Evolutionary conservation across 2,113 vertebrate species (phyloP).

Genomic region (Desmodus rotundus): DNA sequence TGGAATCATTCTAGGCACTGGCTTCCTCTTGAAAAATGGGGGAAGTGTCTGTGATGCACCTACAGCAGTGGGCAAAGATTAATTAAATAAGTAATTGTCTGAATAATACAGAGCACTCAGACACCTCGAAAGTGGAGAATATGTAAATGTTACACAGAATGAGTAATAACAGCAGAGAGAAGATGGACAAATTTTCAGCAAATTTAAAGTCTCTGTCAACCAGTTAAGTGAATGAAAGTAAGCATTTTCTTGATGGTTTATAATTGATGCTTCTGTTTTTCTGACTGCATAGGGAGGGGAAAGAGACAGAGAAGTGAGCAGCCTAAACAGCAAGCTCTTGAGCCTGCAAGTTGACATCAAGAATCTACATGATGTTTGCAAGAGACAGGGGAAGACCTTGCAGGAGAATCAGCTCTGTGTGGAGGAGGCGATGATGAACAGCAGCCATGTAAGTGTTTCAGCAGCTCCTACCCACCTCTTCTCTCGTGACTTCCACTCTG

Average conservation of each 20-base stretch:
- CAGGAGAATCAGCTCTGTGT: slow-evolving; percentile 63
- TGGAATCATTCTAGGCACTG: slow-evolving; percentile 56
- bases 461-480: neutral
- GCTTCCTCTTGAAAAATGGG: slow-evolving; percentile 50
- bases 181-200: slow-evolving; percentile 53
- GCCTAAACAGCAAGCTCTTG: slow-evolving; percentile 52
- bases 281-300: slow-evolving; percentile 44
- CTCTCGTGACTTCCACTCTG: neutral
- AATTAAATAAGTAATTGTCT: slow-evolving; percentile 70
- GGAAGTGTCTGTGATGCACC: slow-evolving; percentile 33
- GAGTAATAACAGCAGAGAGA: slow-evolving; percentile 33
- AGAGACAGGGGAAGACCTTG: slow-evolving; percentile 62
- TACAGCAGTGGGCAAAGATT: slow-evolving; percentile 49
- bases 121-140: slow-evolving; percentile 54
- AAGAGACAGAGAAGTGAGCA: slow-evolving; percentile 51
- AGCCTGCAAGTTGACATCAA: slow-evolving; percentile 67
- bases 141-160: slow-evolving; percentile 55
- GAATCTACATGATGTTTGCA: slow-evolving; percentile 65
- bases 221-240: slow-evolving; percentile 39
- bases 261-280: slow-evolving; percentile 53
- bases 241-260: slow-evolving; percentile 33
- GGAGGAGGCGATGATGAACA: slow-evolving; percentile 59
- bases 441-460: slow-evolving; percentile 65
- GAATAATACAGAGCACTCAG: slow-evolving; percentile 54
- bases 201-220: slow-evolving; percentile 65